Base-by-base conservation (phyloP, 2,888 invertebrate species). In the Ommatoiulus sabulosus region DNA sequence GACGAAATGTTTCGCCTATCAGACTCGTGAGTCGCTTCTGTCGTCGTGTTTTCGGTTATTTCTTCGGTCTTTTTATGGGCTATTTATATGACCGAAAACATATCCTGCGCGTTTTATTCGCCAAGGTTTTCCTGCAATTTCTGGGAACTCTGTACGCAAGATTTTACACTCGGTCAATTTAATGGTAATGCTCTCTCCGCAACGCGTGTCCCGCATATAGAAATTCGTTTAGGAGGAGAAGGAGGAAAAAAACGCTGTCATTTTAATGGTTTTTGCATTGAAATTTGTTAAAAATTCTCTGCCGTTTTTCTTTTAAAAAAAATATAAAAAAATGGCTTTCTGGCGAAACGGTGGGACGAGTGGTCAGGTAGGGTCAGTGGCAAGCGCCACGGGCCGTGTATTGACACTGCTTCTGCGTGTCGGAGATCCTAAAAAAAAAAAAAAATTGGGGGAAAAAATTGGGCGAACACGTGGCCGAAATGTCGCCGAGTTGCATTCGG, bases 191-290 rank as follows among this genome's bases (percentile, higher is more conserved):
- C 63, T 63, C 57, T 15, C 63, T 1, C 63, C 63, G n/a, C 15
- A 63, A 63, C 63, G 63, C 63, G 63, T 63, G 63, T 63, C 63
- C 63, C n/a, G 63, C 63, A 63, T 63, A 63, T 63, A 3, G n/a
- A 63, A 63, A 63, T 63, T 63, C 6, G 63, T 7, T 17, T 6
- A 63, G 20, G 20, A 63, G 63, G 63, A n/a, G 15, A 35, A 35
- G 35, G 35, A 35, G 35, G 35, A 35, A 35, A 35, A 63, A 63
- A 63, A 63, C 20, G 20, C 15, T n/a, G 63, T n/a, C 63, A 63
- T 63, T 63, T 63, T 63, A 63, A 63, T 85, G 35, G 85, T 17
- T 85, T 85, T 85, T 44, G 35, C 35, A 85, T 85, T 85, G 44
- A 85, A 44, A 85, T 85, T 44, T 35, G 24, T 24, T 80, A 10